Percentiles rank a stretch among this genome's conserved stretches.
phyloP scores from a whole-genome alignment of 2,113 vertebrate species.

The Oncorhynchus kisutch region DNA sequence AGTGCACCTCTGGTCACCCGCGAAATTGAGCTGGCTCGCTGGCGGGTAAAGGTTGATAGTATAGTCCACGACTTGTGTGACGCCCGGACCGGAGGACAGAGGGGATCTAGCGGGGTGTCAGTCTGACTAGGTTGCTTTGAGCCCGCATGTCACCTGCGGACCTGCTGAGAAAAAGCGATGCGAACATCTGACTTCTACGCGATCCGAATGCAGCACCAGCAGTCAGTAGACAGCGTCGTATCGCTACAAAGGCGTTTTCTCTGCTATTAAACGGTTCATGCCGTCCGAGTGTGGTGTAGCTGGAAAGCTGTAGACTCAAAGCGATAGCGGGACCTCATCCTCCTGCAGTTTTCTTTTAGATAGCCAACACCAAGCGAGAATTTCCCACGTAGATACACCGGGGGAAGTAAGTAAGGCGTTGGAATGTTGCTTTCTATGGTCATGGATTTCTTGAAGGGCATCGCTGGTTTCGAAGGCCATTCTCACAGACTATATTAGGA shows the following conservation, averaged over 20 bases:
- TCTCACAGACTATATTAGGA: slow-evolving; percentile 44
- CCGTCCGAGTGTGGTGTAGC: slow-evolving; percentile 53
- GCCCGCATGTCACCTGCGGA: slow-evolving; percentile 43
- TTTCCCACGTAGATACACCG: slow-evolving; percentile 3
- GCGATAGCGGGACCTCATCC: slow-evolving; percentile 51
- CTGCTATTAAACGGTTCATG: slow-evolving; percentile 53
- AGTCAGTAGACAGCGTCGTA: slow-evolving; percentile 44
- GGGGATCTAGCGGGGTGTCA: slow-evolving; percentile 54
- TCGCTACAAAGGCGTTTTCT: slow-evolving; percentile 72
- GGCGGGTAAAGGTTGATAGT: slow-evolving; percentile 38
- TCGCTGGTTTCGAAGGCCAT: slow-evolving; percentile 61
- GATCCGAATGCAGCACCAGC: slow-evolving; percentile 42
- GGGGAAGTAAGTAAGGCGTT: slow-evolving; percentile 1
- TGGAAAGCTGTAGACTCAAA: slow-evolving; percentile 55
- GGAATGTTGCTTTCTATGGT: slow-evolving; percentile 42
- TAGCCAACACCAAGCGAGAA: not conserved
- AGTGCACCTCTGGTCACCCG: slow-evolving; percentile 59
- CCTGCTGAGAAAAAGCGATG: slow-evolving; percentile 48
- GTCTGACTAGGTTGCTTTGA: slow-evolving; percentile 68
- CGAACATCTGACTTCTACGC: slow-evolving; percentile 62
- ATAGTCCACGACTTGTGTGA: slow-evolving; percentile 38
- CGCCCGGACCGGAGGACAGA: not conserved
- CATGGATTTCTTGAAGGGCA: slow-evolving; percentile 72
- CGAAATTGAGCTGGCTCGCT: slow-evolving; percentile 65
- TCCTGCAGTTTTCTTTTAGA: slow-evolving; percentile 29